These are phyloP conservation scores for Mus spretus DNA, from an alignment of 2,797 vertebrate genomes.

Conservation along the genomic window DNA sequence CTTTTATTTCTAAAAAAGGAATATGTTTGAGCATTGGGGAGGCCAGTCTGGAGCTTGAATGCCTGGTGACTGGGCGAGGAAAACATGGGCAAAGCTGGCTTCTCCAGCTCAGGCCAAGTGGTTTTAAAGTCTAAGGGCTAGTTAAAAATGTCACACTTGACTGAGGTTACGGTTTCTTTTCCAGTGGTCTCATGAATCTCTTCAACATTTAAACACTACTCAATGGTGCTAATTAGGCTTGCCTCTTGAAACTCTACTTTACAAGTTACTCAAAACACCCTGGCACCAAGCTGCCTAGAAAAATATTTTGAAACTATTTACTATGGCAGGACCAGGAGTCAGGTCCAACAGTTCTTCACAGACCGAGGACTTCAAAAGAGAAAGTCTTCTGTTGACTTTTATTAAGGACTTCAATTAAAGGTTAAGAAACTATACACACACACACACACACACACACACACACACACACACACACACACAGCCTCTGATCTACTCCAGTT, in stretches of 20 bases:
- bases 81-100: slow-evolving; percentile 36
- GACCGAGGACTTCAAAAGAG: not conserved
- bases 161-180: slow-evolving; percentile 64
- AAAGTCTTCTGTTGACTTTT: not conserved
- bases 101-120: slow-evolving; percentile 42
- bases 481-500: not conserved
- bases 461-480: not conserved
- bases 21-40: not conserved
- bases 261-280: slow-evolving; percentile 67
- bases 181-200: slow-evolving; percentile 61
- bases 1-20: slow-evolving; percentile 84
- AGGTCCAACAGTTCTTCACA: not conserved
- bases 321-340: slow-evolving; percentile 2
- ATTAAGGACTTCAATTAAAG: not conserved
- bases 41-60: not conserved
- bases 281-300: slow-evolving; percentile 56
- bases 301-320: slow-evolving; percentile 73
- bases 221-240: slow-evolving; percentile 65
- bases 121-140: slow-evolving; percentile 35
- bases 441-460: no score
- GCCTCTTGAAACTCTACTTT: slow-evolving; percentile 74
- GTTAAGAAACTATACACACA: not conserved
- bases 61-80: slow-evolving; percentile 62
- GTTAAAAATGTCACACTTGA: slow-evolving; percentile 59
- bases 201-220: slow-evolving; percentile 62